A percentile compares a stretch with the other conserved stretches of the same genome.
phyloP scores from a whole-genome alignment of 2,888 invertebrate genomes.

The Autographa pulchrina region DNA sequence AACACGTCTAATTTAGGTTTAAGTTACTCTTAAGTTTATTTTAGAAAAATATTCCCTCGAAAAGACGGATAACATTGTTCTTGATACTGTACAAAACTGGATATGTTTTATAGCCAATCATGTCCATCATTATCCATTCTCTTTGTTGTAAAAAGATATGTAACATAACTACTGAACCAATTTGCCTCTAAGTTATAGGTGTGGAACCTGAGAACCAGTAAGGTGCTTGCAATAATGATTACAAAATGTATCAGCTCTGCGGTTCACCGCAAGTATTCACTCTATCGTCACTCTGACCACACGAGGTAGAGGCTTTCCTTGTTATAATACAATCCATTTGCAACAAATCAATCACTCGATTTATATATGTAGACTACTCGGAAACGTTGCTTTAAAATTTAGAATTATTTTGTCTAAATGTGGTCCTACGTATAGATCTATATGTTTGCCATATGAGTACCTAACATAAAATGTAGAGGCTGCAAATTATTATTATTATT shows the following conservation, averaged over 20 bases:
- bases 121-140: no score
- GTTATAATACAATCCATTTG: slow-evolving; percentile 5
- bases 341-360: not conserved
- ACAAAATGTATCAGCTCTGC: slow-evolving; percentile 52
- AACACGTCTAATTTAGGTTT: no score
- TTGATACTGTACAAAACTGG: no score
- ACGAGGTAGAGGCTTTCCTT: slow-evolving; percentile 40
- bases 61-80: no score
- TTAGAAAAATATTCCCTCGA: no score
- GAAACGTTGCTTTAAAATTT: not conserved
- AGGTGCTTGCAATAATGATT: slow-evolving; percentile 45
- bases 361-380: not conserved
- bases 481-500: no score
- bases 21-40: no score
- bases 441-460: no score
- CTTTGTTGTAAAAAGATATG: not conserved
- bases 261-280: slow-evolving; percentile 53
- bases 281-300: slow-evolving; percentile 51
- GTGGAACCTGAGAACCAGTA: slow-evolving; percentile 12
- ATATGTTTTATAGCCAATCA: no score
- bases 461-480: no score
- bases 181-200: not conserved
- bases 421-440: no score
- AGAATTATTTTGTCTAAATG: not conserved
- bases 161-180: not conserved